Conservation (phyloP, 2,797 vertebrate genomes). For the Peromyscus attwateri region DNA sequence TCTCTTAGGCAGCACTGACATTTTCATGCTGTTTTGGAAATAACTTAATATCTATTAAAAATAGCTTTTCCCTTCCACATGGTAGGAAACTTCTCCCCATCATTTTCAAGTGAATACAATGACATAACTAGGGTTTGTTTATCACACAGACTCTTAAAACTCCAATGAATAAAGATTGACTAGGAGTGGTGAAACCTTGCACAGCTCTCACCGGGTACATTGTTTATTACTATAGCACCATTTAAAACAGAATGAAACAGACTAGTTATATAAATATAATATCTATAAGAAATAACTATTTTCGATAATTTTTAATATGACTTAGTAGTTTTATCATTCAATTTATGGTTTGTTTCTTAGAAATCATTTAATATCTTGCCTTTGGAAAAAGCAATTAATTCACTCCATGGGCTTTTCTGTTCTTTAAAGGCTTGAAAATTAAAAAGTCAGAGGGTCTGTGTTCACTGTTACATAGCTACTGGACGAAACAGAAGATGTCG, state of each 20-base stretch:
- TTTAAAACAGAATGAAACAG: background rate
- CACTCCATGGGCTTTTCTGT: background rate
- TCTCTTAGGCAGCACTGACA: background rate
- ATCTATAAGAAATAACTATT: background rate
- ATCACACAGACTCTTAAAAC: background rate
- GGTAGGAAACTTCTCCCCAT: background rate
- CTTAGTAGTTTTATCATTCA: background rate
- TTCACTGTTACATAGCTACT: background rate
- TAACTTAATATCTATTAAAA: background rate
- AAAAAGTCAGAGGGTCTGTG: background rate
- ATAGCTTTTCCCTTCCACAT: too few species aligned
- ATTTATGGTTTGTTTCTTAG: background rate
- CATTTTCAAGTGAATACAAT: background rate
- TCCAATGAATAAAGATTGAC: background rate
- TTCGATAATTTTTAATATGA: background rate
- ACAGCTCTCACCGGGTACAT: fast-evolving
- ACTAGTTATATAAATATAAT: background rate
- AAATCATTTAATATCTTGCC: background rate
- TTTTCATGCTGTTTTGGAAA: background rate
- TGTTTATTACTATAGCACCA: background rate
- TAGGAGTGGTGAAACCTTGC: background rate
- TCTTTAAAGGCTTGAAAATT: background rate
- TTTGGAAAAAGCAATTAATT: background rate
- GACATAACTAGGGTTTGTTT: background rate
- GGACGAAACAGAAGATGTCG: background rate